These are phyloP conservation scores for Urocyon cinereoargenteus DNA, from an alignment of 2,797 vertebrate species.

Conservation along the genomic window DNA sequence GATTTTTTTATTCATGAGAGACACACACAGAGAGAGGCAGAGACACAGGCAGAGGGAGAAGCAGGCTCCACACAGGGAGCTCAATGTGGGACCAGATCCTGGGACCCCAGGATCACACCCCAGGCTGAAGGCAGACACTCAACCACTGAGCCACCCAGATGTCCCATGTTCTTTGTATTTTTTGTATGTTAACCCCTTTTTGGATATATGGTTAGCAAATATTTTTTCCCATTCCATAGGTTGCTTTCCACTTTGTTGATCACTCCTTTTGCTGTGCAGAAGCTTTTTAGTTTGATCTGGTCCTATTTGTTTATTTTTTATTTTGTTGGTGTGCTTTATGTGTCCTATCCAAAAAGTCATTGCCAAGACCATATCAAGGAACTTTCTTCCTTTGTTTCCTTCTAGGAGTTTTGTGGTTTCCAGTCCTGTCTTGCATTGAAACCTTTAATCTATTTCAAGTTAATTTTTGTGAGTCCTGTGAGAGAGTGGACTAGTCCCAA, in stretches of 20 bases:
- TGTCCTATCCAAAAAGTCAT: background rate
- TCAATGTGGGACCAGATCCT: no score
- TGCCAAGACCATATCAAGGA: background rate
- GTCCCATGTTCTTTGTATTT: background rate
- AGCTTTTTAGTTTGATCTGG: background rate
- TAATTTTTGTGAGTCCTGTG: background rate
- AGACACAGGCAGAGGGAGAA: no score
- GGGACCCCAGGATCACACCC: no score
- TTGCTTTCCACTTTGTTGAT: background rate
- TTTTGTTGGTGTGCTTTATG: background rate
- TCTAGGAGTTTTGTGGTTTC: background rate
- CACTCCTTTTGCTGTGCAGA: background rate
- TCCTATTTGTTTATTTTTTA: background rate
- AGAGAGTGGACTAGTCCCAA: background rate
- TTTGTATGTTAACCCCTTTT: background rate
- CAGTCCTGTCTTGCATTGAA: background rate
- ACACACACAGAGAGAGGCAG: no score
- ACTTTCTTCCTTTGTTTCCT: background rate
- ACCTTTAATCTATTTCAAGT: background rate
- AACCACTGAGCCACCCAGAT: no score
- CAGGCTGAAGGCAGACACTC: no score
- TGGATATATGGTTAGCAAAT: background rate
- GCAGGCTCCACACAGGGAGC: no score
- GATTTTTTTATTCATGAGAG: no score
- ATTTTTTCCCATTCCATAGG: background rate